A percentile compares a stretch with the other conserved stretches of the same genome.
phyloP scores from a whole-genome alignment of 2,888 invertebrate genomes.

The Dorcus parallelipipedus region DNA sequence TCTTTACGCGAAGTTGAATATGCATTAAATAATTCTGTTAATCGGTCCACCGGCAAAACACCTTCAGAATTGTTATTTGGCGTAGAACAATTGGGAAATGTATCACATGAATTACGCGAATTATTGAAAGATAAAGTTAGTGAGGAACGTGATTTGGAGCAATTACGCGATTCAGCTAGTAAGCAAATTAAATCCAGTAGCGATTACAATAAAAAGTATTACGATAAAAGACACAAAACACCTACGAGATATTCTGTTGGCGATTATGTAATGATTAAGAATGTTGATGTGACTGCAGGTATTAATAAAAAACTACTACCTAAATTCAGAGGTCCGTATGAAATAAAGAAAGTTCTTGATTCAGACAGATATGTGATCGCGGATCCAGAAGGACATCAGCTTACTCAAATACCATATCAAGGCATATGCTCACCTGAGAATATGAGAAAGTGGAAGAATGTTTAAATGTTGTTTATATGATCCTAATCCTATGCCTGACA shows the following conservation, averaged over 20 bases:
- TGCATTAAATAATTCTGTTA: background rate
- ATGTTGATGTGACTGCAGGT: conserved; percentile 20
- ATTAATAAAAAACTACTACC: conserved; percentile 25
- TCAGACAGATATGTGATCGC: conserved; percentile 24
- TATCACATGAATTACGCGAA: conserved; percentile 17
- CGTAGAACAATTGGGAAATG: conserved; percentile 27
- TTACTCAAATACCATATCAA: background rate
- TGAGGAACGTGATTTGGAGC: conserved; percentile 17
- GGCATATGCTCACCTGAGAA: background rate
- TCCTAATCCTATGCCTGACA: too few relatives aligned
- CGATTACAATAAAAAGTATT: conserved; percentile 8
- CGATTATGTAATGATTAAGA: conserved; percentile 26
- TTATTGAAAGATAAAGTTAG: background rate
- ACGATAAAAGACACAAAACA: conserved; percentile 20
- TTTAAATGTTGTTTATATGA: too few relatives aligned
- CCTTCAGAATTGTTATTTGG: conserved; percentile 32
- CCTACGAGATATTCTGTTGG: conserved; percentile 17
- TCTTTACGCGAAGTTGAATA: too few relatives aligned
- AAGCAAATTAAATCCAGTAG: conserved; percentile 6
- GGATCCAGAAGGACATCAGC: conserved; percentile 2
- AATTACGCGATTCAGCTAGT: background rate
- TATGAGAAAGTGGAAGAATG: background rate
- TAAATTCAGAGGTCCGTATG: conserved; percentile 26
- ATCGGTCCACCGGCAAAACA: conserved; percentile 28
- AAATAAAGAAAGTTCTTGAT: conserved; percentile 21